These are phyloP conservation scores for Ylistrum balloti DNA, from an alignment of 1,140 invertebrate species.

Conservation along the genomic window DNA sequence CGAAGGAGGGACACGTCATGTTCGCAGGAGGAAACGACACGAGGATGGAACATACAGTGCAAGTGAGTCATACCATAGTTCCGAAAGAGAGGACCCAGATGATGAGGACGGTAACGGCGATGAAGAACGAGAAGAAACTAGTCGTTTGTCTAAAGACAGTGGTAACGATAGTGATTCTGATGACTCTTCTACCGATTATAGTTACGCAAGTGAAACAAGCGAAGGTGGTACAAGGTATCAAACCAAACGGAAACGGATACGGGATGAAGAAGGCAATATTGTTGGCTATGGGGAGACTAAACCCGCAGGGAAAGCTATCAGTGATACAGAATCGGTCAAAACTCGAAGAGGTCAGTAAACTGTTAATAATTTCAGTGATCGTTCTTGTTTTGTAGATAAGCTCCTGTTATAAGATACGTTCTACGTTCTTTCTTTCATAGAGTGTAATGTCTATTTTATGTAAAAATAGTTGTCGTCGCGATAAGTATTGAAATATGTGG, in stretches of 20 bases:
- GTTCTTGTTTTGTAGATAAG: too few species aligned
- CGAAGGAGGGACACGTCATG: constrained; percentile 73
- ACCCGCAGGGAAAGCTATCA: constrained; percentile 45
- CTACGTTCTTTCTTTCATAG: too few species aligned
- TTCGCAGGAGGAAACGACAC: constrained; percentile 59
- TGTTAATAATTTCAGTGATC: too few species aligned
- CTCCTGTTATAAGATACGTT: too few species aligned
- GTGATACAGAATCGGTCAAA: constrained; percentile 60
- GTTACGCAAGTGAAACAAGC: constrained; percentile 74
- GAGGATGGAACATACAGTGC: constrained; percentile 66
- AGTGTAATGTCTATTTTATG: too few species aligned
- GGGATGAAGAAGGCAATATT: constrained; percentile 75
- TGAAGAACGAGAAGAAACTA: background rate
- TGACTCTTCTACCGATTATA: constrained; percentile 65
- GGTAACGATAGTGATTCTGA: constrained; percentile 55
- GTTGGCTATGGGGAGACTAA: constrained; percentile 71
- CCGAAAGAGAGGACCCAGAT: constrained; percentile 58
- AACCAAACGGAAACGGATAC: constrained; percentile 66
- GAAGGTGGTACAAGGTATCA: constrained; percentile 72
- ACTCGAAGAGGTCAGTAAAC: constrained; percentile 58
- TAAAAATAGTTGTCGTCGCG: too few species aligned
- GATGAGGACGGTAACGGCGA: background rate
- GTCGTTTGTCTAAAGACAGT: constrained; percentile 19
- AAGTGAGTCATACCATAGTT: constrained; percentile 61
- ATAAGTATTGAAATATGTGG: too few species aligned